Conservation (phyloP, 2,113 vertebrate genomes). For the Myrmophylax atrothorax region DNA sequence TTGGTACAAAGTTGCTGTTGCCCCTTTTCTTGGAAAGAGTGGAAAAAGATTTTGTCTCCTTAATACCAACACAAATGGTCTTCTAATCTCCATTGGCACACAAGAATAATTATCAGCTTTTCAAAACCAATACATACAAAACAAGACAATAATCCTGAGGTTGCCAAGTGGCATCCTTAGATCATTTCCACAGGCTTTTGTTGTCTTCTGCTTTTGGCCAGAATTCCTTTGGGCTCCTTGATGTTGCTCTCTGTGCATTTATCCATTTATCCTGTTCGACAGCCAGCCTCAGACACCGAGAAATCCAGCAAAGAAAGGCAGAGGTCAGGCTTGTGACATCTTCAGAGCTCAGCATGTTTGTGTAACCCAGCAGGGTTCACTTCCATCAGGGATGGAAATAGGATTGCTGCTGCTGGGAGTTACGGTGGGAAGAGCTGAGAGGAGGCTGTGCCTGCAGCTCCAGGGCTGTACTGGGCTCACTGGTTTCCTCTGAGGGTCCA, state of each 20-base stretch:
- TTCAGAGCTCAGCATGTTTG: slow-evolving; percentile 54
- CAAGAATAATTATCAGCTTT: background rate
- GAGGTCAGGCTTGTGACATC: slow-evolving; percentile 67
- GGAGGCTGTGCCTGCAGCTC: background rate
- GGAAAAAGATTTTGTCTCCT: slow-evolving; percentile 4
- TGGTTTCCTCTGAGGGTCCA: background rate
- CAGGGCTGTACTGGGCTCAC: background rate
- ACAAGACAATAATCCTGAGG: background rate
- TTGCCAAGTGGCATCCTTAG: slow-evolving; percentile 37
- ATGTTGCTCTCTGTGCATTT: slow-evolving; percentile 23
- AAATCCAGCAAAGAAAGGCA: slow-evolving; percentile 48
- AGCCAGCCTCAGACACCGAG: background rate
- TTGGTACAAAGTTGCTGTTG: background rate
- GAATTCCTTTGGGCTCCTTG: slow-evolving; percentile 37
- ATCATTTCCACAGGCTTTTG: slow-evolving; percentile 12
- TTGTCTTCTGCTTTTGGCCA: slow-evolving; percentile 6
- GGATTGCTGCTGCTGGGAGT: background rate
- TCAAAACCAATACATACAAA: background rate
- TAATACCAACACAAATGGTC: background rate
- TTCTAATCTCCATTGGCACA: slow-evolving; percentile 2
- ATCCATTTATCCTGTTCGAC: slow-evolving; percentile 24
- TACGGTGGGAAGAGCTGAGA: background rate
- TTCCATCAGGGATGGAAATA: slow-evolving; percentile 38
- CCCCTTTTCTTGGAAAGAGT: background rate
- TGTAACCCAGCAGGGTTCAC: slow-evolving; percentile 63